Base-by-base conservation (phyloP, 2,113 vertebrate genomes). In the Peucedramus taeniatus region DNA sequence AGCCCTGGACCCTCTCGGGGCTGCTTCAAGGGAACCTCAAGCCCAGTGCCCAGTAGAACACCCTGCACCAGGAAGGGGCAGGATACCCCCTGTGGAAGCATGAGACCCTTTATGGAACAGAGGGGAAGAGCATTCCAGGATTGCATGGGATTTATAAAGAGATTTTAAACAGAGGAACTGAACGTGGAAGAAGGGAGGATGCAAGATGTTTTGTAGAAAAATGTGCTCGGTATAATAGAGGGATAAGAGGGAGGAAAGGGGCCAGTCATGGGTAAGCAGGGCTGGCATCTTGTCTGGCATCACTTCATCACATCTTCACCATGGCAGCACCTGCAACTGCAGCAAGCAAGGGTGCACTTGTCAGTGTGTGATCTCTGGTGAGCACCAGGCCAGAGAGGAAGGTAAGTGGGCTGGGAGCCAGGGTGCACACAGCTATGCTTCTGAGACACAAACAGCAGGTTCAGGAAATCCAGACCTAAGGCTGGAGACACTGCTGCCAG, bases 261-360 rank as follows among this genome's bases (percentile, higher is more conserved):
- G 3, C 13, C 0, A 1, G 21, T 28, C 15, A 40, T 0, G 0
- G 3, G 4, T 35, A n/a, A 56, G 24, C 8, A 47, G 33, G 30
- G 33, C 22, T 75, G 59, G 22, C 9, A 2, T 1, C 13, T 86
- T 75, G 18, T 33, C 31, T 49, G 27, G n/a, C 54, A 57, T 40
- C 40, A 37, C 14, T 26, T 26, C 17, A 31, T 69, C 68, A 44
- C 18, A 31, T 35, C 44, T 26, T 66, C 83, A 49, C 23, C 47
- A 17, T 0, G 28, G 13, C 6, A 35, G 27, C 33, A 50, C 8
- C 45, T 42, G 53, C 30, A 54, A 33, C 42, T 42, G 49, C 63
- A 45, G 50, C 31, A 37, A 82, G 37, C 4, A 7, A 56, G 27
- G 31, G 31, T 21, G 10, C 4, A 6, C 0, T 0, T 15, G 8